Base-by-base conservation (phyloP, 2,113 vertebrate species). In the Trematocara macrostoma region DNA sequence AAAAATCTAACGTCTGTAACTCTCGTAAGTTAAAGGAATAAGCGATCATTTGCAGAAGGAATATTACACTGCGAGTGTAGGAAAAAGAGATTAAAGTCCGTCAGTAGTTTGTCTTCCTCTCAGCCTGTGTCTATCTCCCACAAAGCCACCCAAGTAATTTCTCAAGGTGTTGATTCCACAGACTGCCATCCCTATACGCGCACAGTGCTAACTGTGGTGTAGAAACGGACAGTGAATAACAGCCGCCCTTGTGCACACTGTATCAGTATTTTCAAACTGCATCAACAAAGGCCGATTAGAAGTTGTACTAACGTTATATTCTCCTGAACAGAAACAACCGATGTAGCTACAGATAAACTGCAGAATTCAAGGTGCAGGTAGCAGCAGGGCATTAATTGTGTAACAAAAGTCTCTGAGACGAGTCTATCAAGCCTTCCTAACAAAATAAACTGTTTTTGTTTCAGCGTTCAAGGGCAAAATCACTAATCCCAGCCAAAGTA, bases 391-490 rank as follows among this genome's bases (percentile, higher is more conserved):
- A 79, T 16, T 40, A 71, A 80, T 78, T 40, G 51, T n/a, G 38
- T 11, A 92, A 61, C 80, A 52, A 74, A 47, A 87, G 51, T 83
- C 80, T 35, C 59, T 8, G 57, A 87, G 79, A 82, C 35, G 11
- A 87, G 78, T 87, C 5, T 11, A 87, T 89, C 81, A 88, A 79
- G 81, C 82, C 69, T 78, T 84, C 53, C 82, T 59, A 88, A 85
- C 45, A 81, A 51, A 88, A 91, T 69, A 53, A 89, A 92, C 81
- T 49, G 76, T 26, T 93, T 95, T 92, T 90, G 85, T 92, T 92
- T 93, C 76, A 85, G 80, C 35, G 79, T 86, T 89, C 90, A 93
- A 94, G 92, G 94, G 81, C 85, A 88, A 85, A 91, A 83, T 81
- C 40, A 56, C 79, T 78, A 84, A 79, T 89, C 56, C 38, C 52